Conservation (phyloP, 2,797 vertebrate genomes). For the Pogonophryne albipinna region DNA sequence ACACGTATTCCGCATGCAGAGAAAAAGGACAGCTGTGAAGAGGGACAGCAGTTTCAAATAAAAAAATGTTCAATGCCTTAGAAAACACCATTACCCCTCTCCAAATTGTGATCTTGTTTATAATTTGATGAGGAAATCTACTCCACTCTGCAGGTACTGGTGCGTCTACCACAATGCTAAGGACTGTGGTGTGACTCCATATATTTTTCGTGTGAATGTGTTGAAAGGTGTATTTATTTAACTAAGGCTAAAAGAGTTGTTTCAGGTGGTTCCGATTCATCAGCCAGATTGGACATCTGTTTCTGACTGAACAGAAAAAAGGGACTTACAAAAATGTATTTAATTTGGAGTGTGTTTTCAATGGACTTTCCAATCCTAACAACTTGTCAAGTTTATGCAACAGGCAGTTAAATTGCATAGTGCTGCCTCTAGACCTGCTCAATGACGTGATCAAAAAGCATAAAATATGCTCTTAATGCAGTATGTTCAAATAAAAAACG, state of each 20-base stretch:
- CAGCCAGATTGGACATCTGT: constrained; percentile 92
- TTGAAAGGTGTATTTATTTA: constrained; percentile 95
- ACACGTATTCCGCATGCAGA: constrained; percentile 27
- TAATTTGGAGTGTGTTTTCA: constrained; percentile 86
- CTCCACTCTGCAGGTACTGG: constrained; percentile 18
- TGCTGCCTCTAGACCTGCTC: constrained; percentile 38
- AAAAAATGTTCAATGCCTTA: constrained; percentile 16
- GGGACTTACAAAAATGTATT: constrained; percentile 83
- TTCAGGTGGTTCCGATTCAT: constrained; percentile 97
- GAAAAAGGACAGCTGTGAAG: background rate
- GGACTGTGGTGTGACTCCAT: constrained; percentile 26
- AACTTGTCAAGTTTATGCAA: constrained; percentile 83
- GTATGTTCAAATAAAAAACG: constrained; percentile 21
- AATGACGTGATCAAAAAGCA: constrained; percentile 22
- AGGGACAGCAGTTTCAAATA: constrained; percentile 30
- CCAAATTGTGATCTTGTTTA: constrained; percentile 41
- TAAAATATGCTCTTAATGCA: constrained; percentile 1
- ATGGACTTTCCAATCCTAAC: constrained; percentile 85
- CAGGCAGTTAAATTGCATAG: constrained; percentile 71
- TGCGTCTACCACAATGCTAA: constrained; percentile 53
- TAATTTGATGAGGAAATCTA: constrained; percentile 34
- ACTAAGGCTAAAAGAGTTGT: constrained; percentile 90
- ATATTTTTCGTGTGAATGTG: constrained; percentile 79
- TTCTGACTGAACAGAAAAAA: constrained; percentile 86
- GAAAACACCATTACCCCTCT: constrained; percentile 9